These are phyloP conservation scores for Podarcis raffonei DNA, from an alignment of 2,113 vertebrate genomes.

Conservation along the genomic window DNA sequence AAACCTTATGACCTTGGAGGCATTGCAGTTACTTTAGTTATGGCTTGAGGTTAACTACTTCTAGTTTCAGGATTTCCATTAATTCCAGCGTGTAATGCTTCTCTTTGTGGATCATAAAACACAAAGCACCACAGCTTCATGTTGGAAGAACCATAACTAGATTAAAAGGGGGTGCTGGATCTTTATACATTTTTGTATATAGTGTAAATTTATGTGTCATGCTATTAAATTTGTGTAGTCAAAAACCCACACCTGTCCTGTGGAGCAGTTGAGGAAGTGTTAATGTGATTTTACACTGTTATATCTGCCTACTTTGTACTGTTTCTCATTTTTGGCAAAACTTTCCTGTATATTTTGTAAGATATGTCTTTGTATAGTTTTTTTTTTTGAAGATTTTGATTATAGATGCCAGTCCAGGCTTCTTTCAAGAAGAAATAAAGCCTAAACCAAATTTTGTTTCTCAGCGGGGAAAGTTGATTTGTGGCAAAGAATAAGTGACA, in stretches of 20 bases:
- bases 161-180: constrained; percentile 52
- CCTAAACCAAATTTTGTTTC: constrained; percentile 64
- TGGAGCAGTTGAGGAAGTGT: constrained; percentile 52
- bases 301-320: constrained; percentile 63
- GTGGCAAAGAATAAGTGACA: background rate
- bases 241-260: constrained; percentile 19
- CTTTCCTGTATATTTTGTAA: constrained; percentile 83
- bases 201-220: constrained; percentile 70
- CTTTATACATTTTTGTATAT: constrained; percentile 72
- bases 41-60: constrained; percentile 66
- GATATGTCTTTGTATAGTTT: constrained; percentile 83
- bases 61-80: constrained; percentile 56
- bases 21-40: constrained; percentile 58
- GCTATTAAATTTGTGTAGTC: constrained; percentile 58
- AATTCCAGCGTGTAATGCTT: constrained; percentile 55
- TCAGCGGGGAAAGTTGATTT: background rate
- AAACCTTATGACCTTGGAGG: constrained; percentile 54
- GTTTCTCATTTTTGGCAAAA: constrained; percentile 72
- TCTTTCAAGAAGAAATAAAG: constrained; percentile 82
- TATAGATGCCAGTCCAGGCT: constrained; percentile 79
- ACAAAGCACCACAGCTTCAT: constrained; percentile 46
- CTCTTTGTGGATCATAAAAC: constrained; percentile 42
- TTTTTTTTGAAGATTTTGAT: constrained; percentile 85
- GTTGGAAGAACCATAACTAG: constrained; percentile 63
- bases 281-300: constrained; percentile 63